Evolutionary conservation across 1,140 invertebrate species (phyloP).

Genomic region (Pseudomyrmex dendroicus): DNA sequence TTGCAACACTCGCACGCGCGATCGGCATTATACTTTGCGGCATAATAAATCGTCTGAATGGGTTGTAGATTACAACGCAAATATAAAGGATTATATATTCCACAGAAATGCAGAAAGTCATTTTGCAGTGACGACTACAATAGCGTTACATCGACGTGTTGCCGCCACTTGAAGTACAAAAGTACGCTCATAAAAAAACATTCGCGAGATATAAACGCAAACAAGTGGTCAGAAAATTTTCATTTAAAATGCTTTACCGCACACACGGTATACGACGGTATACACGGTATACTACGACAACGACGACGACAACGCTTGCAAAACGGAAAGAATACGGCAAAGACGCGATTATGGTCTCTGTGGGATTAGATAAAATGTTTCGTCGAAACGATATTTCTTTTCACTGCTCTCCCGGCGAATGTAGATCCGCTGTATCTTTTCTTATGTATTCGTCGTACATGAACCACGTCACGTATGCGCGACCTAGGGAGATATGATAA

Average conservation of each 20-base stretch:
- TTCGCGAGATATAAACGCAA: constrained; percentile 1
- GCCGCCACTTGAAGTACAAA: not conserved
- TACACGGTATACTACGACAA: not conserved
- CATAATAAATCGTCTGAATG: not conserved
- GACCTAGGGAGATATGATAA: constrained; percentile 23
- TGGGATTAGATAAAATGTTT: constrained; percentile 57
- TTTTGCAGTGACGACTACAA: not conserved
- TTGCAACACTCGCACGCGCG: not conserved
- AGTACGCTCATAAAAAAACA: not conserved
- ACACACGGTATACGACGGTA: constrained; percentile 8
- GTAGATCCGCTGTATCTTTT: constrained; percentile 10
- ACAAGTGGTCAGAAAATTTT: constrained; percentile 25
- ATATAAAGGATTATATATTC: constrained; percentile 21
- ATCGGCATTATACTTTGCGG: not conserved
- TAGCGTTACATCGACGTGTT: not conserved
- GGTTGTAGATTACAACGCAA: constrained; percentile 1
- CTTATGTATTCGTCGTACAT: not conserved
- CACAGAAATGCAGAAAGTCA: not conserved
- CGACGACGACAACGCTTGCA: not conserved
- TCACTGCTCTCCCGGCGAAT: constrained; percentile 44
- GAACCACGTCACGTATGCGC: not conserved
- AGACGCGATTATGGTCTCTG: constrained; percentile 51
- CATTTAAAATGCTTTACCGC: constrained; percentile 23
- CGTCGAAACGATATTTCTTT: constrained; percentile 58
- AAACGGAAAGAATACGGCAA: constrained; percentile 26